Percentiles rank a stretch among this genome's conserved stretches.
Evolutionary conservation across 2,888 invertebrate species (phyloP).

Genomic region (Calliopum simillimum): DNA sequence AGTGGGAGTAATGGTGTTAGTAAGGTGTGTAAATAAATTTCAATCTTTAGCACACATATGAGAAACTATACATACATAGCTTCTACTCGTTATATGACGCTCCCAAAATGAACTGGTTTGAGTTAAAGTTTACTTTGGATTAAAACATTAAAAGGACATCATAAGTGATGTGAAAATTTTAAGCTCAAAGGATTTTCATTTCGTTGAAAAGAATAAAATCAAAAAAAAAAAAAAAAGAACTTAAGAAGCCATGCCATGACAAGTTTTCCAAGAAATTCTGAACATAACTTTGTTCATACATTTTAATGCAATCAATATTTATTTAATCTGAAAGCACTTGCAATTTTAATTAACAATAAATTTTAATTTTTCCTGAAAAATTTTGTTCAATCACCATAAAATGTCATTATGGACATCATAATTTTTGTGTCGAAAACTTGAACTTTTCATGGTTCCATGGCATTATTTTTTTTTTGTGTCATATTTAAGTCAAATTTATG

Average conservation of each 20-base stretch:
- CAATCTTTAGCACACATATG: conserved; percentile 3
- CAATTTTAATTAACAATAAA: conserved; percentile 46
- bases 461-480: conserved; percentile 14
- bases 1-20: background rate
- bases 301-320: no score
- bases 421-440: conserved; percentile 37
- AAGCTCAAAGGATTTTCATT: conserved; percentile 12
- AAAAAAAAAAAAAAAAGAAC: background rate
- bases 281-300: no score
- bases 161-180: conserved; percentile 16
- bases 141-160: conserved; percentile 29
- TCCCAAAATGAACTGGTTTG: background rate
- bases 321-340: no score
- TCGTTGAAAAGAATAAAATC: background rate
- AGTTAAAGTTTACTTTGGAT: conserved; percentile 23
- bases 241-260: background rate
- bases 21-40: background rate
- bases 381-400: conserved; percentile 51
- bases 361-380: conserved; percentile 43
- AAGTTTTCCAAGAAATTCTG: no score
- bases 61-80: background rate
- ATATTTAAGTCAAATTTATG: conserved; percentile 64
- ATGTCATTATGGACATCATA: conserved; percentile 45
- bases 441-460: conserved; percentile 14
- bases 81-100: background rate